These are phyloP conservation scores for Pristis pectinata DNA, from an alignment of 2,797 vertebrate genomes.

Conservation along the genomic window DNA sequence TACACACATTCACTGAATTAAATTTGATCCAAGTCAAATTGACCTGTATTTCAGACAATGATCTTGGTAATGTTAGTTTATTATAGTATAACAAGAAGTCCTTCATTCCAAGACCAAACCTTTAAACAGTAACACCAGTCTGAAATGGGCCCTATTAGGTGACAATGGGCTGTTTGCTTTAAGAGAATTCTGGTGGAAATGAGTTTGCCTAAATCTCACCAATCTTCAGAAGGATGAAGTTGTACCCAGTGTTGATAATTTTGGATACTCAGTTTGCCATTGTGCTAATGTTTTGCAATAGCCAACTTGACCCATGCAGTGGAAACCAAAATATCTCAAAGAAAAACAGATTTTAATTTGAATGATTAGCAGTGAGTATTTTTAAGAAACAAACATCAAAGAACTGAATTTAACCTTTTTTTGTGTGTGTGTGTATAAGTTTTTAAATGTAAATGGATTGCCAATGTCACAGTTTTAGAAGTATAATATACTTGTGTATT, in stretches of 20 bases:
- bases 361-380: not conserved
- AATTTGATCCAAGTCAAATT: not conserved
- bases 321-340: not conserved
- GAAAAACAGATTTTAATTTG: not conserved
- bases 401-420: not conserved
- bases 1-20: not conserved
- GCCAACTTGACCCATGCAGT: not conserved
- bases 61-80: no score
- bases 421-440: not conserved
- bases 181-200: not conserved
- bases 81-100: not conserved
- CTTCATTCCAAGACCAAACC: not conserved
- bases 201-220: not conserved
- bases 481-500: not conserved
- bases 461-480: not conserved
- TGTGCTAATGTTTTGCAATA: not conserved
- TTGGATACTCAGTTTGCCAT: not conserved
- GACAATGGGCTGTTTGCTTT: not conserved
- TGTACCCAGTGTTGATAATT: not conserved
- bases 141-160: not conserved
- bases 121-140: not conserved
- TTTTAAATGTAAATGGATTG: not conserved
- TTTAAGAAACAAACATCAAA: not conserved
- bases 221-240: not conserved
- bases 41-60: not conserved